Percentiles rank a stretch among this genome's conserved stretches.
Conservation (phyloP, 2,797 vertebrate species). For the Malacoctenus gilli region DNA sequence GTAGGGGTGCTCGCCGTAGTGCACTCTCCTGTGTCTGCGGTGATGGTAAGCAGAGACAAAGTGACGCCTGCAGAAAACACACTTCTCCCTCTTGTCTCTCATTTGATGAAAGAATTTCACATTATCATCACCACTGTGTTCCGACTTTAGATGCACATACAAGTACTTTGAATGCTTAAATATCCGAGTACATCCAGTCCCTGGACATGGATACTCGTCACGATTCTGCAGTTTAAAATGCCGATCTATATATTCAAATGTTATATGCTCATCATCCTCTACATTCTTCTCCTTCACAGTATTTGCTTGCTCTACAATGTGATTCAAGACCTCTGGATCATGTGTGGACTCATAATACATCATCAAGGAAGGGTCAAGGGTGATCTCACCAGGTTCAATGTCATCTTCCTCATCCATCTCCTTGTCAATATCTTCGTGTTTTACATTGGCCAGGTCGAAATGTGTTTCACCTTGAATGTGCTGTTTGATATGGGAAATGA, state of each 20-base stretch:
- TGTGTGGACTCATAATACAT: constrained; percentile 82
- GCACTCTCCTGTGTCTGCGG: constrained; percentile 88
- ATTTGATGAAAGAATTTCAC: constrained; percentile 93
- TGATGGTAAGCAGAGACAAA: constrained; percentile 92
- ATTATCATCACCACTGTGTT: constrained; percentile 91
- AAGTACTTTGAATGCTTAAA: constrained; percentile 98
- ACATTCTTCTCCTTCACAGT: constrained; percentile 64
- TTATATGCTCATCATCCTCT: constrained; percentile 84
- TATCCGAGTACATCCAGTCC: constrained; percentile 87
- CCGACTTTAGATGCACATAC: constrained; percentile 93
- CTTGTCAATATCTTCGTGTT: constrained; percentile 71
- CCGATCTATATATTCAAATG: constrained; percentile 89
- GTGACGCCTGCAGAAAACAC: constrained; percentile 92
- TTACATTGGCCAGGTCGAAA: constrained; percentile 75
- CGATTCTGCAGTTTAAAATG: constrained; percentile 91
- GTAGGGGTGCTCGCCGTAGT: constrained; percentile 89
- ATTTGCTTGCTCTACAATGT: constrained; percentile 79
- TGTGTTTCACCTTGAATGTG: constrained; percentile 87
- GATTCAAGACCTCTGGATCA: constrained; percentile 79
- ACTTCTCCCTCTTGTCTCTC: constrained; percentile 94
- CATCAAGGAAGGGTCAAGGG: constrained; percentile 81
- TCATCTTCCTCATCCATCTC: constrained; percentile 72
- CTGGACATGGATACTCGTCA: constrained; percentile 94
- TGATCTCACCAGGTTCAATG: constrained; percentile 81
- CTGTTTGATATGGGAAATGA: constrained; percentile 90